Evolutionary conservation across 2,888 invertebrate genomes (phyloP).

Genomic region (Trichogramma evanescens): DNA sequence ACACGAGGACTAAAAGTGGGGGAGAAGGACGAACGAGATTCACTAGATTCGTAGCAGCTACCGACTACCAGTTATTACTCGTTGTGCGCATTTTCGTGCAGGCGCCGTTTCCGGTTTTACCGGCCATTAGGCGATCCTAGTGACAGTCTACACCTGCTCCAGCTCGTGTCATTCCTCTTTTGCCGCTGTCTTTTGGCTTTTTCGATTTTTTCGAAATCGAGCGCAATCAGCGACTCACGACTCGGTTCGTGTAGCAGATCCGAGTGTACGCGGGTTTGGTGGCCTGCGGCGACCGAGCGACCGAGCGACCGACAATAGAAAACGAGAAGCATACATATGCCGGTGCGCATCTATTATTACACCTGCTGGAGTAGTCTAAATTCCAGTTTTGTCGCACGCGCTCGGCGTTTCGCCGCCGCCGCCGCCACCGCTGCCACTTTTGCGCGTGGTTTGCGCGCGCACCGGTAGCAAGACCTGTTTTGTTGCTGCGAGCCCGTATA

Average conservation of each 20-base stretch:
- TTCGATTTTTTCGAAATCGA: too few relatives aligned
- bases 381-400: slow-evolving; percentile 35
- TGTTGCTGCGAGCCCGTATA: neutral
- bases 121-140: too few relatives aligned
- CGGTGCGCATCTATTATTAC: slow-evolving; percentile 42
- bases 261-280: too few relatives aligned
- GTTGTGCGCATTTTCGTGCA: slow-evolving; percentile 15
- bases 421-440: slow-evolving; percentile 11
- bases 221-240: too few relatives aligned
- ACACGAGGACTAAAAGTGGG: neutral
- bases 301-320: too few relatives aligned
- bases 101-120: neutral
- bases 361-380: slow-evolving; percentile 33
- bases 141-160: too few relatives aligned
- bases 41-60: slow-evolving; percentile 10
- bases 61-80: slow-evolving; percentile 2
- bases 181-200: too few relatives aligned
- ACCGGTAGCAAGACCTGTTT: neutral
- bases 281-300: too few relatives aligned
- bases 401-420: slow-evolving; percentile 13
- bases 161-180: too few relatives aligned
- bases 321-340: slow-evolving; percentile 21
- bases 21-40: slow-evolving; percentile 2
- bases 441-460: neutral
- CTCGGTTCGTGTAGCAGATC: too few relatives aligned